Base-by-base conservation (phyloP, 2,888 invertebrate genomes). In the Danaus chrysippus region DNA sequence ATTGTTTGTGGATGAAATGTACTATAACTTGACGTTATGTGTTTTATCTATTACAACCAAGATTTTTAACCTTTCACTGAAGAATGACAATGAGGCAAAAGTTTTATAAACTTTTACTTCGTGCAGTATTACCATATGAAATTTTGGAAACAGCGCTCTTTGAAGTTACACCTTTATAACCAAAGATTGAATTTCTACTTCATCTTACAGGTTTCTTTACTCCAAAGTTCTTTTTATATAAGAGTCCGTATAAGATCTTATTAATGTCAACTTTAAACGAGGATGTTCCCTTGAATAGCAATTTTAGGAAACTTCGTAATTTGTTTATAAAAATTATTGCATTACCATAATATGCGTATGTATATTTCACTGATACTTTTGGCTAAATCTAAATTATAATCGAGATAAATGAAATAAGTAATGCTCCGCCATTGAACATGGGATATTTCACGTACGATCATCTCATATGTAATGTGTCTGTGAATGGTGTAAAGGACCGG, bases 351-450 rank as follows among this genome's bases (percentile, higher is more conserved):
- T 34, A 34, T 34, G 6, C 23, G 23, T 34, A 34, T 34, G 2
- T 34, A 34, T 34, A 34, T 34, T 34, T 34, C 23, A 34, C 23
- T 34, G 23, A 10, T 54, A 46, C 6, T 15, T 55, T 43, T 43
- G 11, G 42, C n/a, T 49, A 11, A 55, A 56, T 44, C n/a, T 59
- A 56, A 55, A 10, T 46, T 62, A 54, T 42, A 49, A 41, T 43
- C 5, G 10, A 57, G 44, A 23, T 15, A 55, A 54, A 55, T 60
- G 17, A 55, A 55, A 49, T 6, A 54, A 3, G 53, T 53, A 60
- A 69, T 68, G 68, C 67, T 69, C 67, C 68, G 64, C 52, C 64
- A 67, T 68, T 64, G 66, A 59, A 64, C 59, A 56, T 10, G 19
- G 13, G 42, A 15, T 54, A 56, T 55, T 15, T 12, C 56, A 58